Evolutionary conservation across 2,113 vertebrate genomes (phyloP).

Genomic region (Ammodytes marinus): DNA sequence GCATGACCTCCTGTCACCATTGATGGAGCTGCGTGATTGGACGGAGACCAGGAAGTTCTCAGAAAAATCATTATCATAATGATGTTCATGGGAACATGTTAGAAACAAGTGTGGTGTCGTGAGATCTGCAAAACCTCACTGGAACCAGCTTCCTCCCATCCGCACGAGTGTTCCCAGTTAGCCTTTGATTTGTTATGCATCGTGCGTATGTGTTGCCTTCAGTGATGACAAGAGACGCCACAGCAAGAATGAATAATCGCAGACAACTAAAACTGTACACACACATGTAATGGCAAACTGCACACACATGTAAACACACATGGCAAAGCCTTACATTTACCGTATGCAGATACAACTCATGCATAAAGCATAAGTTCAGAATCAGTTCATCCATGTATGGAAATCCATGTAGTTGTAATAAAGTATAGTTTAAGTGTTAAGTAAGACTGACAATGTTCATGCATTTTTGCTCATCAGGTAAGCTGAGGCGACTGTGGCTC

Average conservation of each 20-base stretch:
- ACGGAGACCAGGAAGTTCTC: conserved; percentile 51
- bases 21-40: conserved; percentile 54
- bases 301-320: conserved; percentile 2
- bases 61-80: conserved; percentile 59
- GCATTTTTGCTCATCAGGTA: too few relatives aligned
- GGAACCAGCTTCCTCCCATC: conserved; percentile 23
- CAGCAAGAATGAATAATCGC: conserved; percentile 49
- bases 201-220: conserved; percentile 42
- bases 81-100: conserved; percentile 46
- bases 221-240: conserved; percentile 67
- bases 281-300: conserved; percentile 5
- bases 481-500: too few relatives aligned
- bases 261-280: conserved; percentile 31
- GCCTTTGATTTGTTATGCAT: conserved; percentile 57
- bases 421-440: too few relatives aligned
- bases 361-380: neutral
- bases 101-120: conserved; percentile 36
- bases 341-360: neutral
- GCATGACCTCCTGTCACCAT: conserved; percentile 33
- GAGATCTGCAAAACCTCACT: conserved; percentile 57
- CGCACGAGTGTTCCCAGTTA: conserved; percentile 47
- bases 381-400: neutral
- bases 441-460: too few relatives aligned
- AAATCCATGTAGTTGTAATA: neutral
- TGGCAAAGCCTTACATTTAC: neutral